A percentile compares a stretch with the other conserved stretches of the same genome.
Evolutionary conservation across 2,113 vertebrate species (phyloP).

Genomic region (Heterochromis multidens): DNA sequence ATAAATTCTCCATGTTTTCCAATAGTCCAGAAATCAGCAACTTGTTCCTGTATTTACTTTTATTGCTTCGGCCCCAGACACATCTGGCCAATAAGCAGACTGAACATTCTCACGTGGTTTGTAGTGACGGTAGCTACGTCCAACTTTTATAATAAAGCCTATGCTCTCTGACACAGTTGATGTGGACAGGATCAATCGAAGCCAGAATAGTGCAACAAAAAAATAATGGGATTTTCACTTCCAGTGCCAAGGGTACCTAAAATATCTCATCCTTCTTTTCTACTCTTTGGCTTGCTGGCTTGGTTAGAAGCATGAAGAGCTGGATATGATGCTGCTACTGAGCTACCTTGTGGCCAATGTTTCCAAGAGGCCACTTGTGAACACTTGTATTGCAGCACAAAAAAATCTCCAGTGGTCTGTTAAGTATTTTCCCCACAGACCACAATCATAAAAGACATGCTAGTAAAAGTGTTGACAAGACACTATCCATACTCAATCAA

Average conservation of each 20-base stretch:
- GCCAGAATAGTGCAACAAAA: neutral
- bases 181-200: neutral
- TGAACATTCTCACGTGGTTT: neutral
- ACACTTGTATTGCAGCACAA: neutral
- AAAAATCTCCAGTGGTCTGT: neutral
- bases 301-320: neutral
- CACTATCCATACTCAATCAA: neutral
- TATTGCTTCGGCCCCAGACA: neutral
- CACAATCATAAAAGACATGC: neutral
- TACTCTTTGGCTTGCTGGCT: neutral
- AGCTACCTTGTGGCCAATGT: neutral
- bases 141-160: neutral
- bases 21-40: neutral
- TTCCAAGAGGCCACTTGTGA: neutral
- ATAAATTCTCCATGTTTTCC: neutral
- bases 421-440: neutral
- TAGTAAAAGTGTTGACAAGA: neutral
- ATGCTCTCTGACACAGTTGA: neutral
- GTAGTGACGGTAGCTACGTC: neutral
- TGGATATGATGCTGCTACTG: neutral
- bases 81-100: neutral
- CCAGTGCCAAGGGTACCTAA: neutral
- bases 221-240: neutral
- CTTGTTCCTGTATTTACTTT: neutral
- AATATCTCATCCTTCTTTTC: neutral